Evolutionary conservation across 2,113 vertebrate genomes (phyloP), one percentile per base, ranked within the genome.

Genomic region (Amblyornis subalaris): DNA sequence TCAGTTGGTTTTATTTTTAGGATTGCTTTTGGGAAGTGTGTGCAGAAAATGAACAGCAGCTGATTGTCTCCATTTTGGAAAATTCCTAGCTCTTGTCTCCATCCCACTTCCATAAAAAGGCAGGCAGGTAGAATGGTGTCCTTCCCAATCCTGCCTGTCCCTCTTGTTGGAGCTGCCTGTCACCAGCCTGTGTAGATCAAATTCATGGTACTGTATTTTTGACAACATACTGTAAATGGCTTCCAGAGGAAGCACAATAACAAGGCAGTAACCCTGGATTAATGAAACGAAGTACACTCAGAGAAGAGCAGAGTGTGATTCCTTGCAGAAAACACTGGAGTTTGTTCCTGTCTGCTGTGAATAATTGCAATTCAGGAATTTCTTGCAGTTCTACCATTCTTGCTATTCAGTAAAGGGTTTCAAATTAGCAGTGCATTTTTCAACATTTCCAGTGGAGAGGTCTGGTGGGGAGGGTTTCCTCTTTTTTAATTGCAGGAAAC

Each of bases 301-400:
- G 92, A 95, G 90, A 57, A 57, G 58, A 84, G 87, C 88, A 93
- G 89, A 84, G 71, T 9, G 38, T 1, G 28, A 40, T 58, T 82
- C 76, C 75, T 72, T 78, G 81, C 85, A 70, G 84, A 72, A 87
- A 62, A 71, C 80, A 53, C 69, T 50, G 61, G 75, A 70, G 87
- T 91, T 94, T 92, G 51, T 94, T 75, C 50, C 79, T 74, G 36
- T 55, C 74, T 79, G 80, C 88, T 96, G 31, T 79, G 93, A 94
- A 79, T 88, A 95, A 93, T 80, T 85, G 91, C 85, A 78, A 51
- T 80, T 69, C 26, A 8, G 29, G 45, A 28, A 60, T 91, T 92
- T 66, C 75, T 58, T 48, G 67, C 74, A 62, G 62, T 48, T 88
- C 42, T 54, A 48, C 72, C 31, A 25, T 80, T 88, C 54, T 58